These are phyloP conservation scores for Colaptes auratus DNA, from an alignment of 2,113 vertebrate genomes.

Conservation along the genomic window DNA sequence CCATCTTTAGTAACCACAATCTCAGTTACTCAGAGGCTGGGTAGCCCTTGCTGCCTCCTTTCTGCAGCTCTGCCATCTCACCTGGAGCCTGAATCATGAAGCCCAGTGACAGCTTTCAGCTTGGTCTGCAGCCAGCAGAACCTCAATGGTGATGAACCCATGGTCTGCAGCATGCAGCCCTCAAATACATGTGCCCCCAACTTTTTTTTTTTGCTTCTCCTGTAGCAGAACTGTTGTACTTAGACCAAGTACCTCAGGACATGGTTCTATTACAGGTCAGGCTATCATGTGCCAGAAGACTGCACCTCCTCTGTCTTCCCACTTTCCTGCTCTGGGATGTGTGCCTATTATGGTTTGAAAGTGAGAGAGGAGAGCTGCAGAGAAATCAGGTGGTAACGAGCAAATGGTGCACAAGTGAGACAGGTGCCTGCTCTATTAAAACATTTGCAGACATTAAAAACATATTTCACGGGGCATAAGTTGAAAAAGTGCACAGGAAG, in stretches of 20 bases:
- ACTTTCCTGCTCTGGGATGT: not conserved
- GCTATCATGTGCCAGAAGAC: not conserved
- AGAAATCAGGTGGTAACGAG: not conserved
- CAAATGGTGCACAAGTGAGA: not conserved
- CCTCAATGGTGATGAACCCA: not conserved
- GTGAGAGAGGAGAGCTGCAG: not conserved
- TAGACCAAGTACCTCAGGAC: not conserved
- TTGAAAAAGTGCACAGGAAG: not conserved
- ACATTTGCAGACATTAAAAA: constrained; percentile 3
- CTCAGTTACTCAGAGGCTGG: not conserved
- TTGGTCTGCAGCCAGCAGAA: not conserved
- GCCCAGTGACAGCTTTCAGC: not conserved
- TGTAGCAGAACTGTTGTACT: not conserved
- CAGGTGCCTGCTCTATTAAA: not conserved
- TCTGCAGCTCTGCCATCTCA: not conserved
- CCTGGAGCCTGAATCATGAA: not conserved
- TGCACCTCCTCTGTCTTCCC: not conserved
- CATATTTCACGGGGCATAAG: not conserved
- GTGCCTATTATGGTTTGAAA: not conserved
- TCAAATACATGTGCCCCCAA: not conserved
- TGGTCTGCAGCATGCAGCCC: not conserved
- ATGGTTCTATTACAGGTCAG: not conserved
- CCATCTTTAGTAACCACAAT: no score
- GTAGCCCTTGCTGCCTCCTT: not conserved
- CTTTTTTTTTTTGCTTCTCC: not conserved